Evolutionary conservation across 2,888 invertebrate species (phyloP), one percentile per base, ranked within the genome.

Genomic region (Andrena fulva): DNA sequence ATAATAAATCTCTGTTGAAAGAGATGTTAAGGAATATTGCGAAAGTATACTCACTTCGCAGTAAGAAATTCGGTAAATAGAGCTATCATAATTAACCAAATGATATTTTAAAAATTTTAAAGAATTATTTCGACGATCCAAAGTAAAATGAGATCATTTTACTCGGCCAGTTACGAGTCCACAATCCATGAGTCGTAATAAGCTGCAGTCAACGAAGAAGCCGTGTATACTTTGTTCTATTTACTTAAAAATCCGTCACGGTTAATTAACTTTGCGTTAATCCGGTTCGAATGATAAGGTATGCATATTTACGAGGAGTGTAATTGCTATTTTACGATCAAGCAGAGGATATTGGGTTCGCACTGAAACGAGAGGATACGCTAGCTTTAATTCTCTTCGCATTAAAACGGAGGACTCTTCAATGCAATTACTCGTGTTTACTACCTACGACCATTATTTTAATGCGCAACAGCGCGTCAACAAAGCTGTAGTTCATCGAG

Each of bases 401-500:
- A 1, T 56, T 10, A 24, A 56, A 56, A 56, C 27, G 56, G 56
- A 56, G 10, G 56, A 27, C 24, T 1, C 56, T 56, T 27, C 8
- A 27, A 20, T 27, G 56, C 24, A 24, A 56, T 52, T 52, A 52
- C n/a, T 52, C n/a, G 20, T 52, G 20, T 52, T 52, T 52, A 20
- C 52, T 20, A 24, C 24, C 52, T 20, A 24, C 24, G 12, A 1
- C 10, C 24, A 56, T 24, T 56, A 33, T 24, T 24, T 24, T 16
- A 24, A 54, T 54, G 56, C 27, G 4, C 20, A 56, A 24, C 56
- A 10, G 10, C 24, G 24, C 10, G 24, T 42, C 6, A 29, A 42
- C 6, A 10, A 70, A 27, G 1, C 20, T 42, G 52, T 35, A 48
- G 12, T 2, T 64, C 42, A 73, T 77, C 33, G 42, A 48, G n/a